Conservation (phyloP, 2,797 vertebrate species). For the Gymnoscopelus microlampas region DNA sequence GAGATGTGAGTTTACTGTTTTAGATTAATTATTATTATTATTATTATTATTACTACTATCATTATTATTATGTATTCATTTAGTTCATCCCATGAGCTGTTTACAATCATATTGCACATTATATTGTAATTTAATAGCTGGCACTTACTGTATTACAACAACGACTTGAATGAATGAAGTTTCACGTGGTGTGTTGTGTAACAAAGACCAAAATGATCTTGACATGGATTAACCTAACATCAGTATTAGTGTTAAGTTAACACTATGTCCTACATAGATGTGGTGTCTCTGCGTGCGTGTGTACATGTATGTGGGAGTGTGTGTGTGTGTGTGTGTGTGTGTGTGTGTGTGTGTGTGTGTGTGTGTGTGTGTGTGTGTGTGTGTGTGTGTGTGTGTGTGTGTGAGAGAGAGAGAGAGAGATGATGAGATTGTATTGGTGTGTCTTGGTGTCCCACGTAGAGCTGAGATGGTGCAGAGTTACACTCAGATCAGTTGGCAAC, state of each 20-base stretch:
- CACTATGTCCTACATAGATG: slow-evolving; percentile 63
- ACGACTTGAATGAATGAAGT: slow-evolving; percentile 9
- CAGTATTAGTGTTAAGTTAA: slow-evolving; percentile 52
- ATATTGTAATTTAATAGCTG: no score
- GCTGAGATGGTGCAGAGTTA: slow-evolving; percentile 69
- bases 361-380: no score
- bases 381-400: no score
- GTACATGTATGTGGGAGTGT: not conserved
- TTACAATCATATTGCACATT: no score
- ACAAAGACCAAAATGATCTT: slow-evolving; percentile 34
- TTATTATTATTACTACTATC: not conserved
- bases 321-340: no score
- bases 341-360: no score
- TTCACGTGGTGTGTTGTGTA: slow-evolving; percentile 34
- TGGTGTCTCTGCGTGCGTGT: slow-evolving; percentile 38
- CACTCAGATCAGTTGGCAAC: slow-evolving; percentile 68
- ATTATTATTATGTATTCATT: slow-evolving; percentile 21
- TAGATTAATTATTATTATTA: not conserved
- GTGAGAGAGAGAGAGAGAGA: slow-evolving; percentile 12
- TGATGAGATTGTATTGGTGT: slow-evolving; percentile 43
- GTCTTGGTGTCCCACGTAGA: slow-evolving; percentile 41
- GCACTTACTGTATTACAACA: no score
- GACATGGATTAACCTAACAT: slow-evolving; percentile 29
- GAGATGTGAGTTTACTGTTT: slow-evolving; percentile 88
- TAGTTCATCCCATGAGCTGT: no score